A percentile compares a stretch with the other conserved stretches of the same genome.
These are phyloP conservation scores for Latrodectus geometricus DNA, from an alignment of 1,140 invertebrate genomes.

Conservation along the genomic window DNA sequence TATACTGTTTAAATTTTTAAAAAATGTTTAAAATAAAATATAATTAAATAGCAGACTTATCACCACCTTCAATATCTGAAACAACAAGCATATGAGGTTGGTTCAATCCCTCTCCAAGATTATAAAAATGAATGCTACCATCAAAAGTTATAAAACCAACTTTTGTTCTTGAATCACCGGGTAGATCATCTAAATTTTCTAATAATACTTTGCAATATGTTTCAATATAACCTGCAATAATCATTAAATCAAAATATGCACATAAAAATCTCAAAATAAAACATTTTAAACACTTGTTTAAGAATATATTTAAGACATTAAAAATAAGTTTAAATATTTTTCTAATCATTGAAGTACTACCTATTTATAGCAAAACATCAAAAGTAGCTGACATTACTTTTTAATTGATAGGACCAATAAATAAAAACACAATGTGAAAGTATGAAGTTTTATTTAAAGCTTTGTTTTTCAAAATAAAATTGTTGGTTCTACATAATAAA, in stretches of 20 bases:
- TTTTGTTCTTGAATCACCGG: conserved; percentile 92
- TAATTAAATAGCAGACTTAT: conserved; percentile 18
- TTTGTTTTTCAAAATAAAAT: no score
- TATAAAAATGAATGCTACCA: conserved; percentile 92
- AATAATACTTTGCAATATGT: conserved; percentile 84
- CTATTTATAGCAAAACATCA: no score
- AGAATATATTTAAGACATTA: no score
- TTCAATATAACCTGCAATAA: conserved; percentile 81
- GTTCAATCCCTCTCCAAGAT: conserved; percentile 85
- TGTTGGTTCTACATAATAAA: no score
- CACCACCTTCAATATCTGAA: conserved; percentile 88
- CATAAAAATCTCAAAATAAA: no score
- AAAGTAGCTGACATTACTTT: no score
- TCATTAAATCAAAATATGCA: conserved; percentile 16
- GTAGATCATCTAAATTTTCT: conserved; percentile 87
- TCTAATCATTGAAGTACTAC: no score
- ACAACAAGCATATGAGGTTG: conserved; percentile 93
- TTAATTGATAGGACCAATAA: no score
- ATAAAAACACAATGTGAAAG: no score
- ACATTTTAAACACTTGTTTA: no score
- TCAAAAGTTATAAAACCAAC: conserved; percentile 96
- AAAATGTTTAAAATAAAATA: conserved; percentile 6
- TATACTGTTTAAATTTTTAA: conserved; percentile 60
- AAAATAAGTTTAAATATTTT: no score
- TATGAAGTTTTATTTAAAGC: no score